Base-by-base conservation (phyloP, 2,888 invertebrate genomes). In the Hypercompe scribonia region DNA sequence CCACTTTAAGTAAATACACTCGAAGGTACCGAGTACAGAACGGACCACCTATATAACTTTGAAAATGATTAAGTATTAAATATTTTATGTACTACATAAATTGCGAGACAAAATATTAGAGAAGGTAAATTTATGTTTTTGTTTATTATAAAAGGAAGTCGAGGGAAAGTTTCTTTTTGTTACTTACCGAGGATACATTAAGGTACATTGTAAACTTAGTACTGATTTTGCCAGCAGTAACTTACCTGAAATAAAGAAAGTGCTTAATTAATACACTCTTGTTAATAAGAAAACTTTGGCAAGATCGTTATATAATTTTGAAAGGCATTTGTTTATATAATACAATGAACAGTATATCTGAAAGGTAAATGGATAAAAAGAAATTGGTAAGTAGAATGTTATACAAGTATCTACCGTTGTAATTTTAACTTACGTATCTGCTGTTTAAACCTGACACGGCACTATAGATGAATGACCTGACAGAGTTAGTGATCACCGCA, bases 1-100 rank as follows among this genome's bases (percentile, higher is more conserved):
- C 89, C 90, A 87, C 90, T 90, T 87, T 88, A 88, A 87, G 91
- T 90, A 91, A 93, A 92, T 90, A 92, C 83, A 90, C 89, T 90
- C 87, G 36, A 71, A 74, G 82, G 81, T 76, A 82, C 76, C 78
- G 71, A 61, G n/a, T 50, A 84, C 74, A 61, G 71, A 64, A 64
- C 73, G 46, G 65, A 76, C 72, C 69, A 80, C 81, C 78, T 83
- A 81, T 77, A 81, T 73, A 84, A 82, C 84, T 83, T 83, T 69
- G 46, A 15, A 21, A 75, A 79, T 80, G 73, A 77, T 36, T 77
- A 76, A 74, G 72, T 76, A 72, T 68, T 75, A 66, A 80, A 77
- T 81, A 76, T 80, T 81, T 83, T 78, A n/a, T 82, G 74, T 76
- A 71, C 71, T 68, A 67, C 74, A 78, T 78, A 72, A 78, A 77